These are phyloP conservation scores for Gambusia affinis DNA, from an alignment of 2,113 vertebrate genomes.

Conservation along the genomic window DNA sequence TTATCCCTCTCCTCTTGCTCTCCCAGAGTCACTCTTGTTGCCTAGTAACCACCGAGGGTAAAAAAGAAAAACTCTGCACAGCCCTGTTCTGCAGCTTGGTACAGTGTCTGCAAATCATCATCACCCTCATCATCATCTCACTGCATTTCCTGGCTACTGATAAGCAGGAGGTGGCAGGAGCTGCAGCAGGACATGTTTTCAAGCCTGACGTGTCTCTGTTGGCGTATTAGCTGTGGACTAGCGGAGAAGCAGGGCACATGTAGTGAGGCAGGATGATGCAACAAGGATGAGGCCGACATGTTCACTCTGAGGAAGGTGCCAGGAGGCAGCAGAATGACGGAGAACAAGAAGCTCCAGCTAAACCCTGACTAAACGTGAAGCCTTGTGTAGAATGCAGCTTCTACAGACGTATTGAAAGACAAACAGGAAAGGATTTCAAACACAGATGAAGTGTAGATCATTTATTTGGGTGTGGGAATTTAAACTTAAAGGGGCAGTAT, in stretches of 20 bases:
- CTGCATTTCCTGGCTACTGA: slow-evolving; percentile 22
- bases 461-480: background rate
- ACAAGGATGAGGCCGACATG: slow-evolving; percentile 17
- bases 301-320: slow-evolving; percentile 13
- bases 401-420: background rate
- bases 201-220: background rate
- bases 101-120: slow-evolving; percentile 16
- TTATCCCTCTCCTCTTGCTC: slow-evolving; percentile 49
- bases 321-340: slow-evolving; percentile 17
- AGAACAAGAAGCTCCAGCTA: background rate
- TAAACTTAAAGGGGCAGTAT: background rate
- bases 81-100: slow-evolving; percentile 20
- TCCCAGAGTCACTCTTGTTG: slow-evolving; percentile 50
- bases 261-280: slow-evolving; percentile 25
- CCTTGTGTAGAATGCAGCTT: background rate
- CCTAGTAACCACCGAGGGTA: slow-evolving; percentile 42
- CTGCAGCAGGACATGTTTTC: background rate
- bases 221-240: background rate
- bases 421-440: background rate
- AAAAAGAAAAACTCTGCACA: background rate
- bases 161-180: slow-evolving; percentile 16
- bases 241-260: slow-evolving; percentile 1
- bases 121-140: slow-evolving; percentile 15
- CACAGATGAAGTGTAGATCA: no score
- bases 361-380: background rate